A percentile compares a stretch with the other conserved stretches of the same genome.
Conservation (phyloP, 2,113 vertebrate genomes). For the Sander vitreus region DNA sequence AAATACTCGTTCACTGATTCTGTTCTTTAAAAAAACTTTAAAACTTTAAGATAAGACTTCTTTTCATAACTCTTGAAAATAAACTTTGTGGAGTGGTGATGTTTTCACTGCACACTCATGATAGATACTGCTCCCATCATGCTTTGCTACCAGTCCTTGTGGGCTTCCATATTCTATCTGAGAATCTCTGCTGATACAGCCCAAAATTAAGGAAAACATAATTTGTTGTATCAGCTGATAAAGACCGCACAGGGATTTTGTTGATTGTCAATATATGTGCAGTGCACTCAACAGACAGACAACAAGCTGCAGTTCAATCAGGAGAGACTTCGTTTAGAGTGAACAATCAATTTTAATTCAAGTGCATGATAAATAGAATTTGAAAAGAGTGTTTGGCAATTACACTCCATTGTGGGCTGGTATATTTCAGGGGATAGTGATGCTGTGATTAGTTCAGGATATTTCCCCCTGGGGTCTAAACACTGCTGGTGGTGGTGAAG, state of each 20-base stretch:
- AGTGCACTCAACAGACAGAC: background rate
- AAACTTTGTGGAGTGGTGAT: background rate
- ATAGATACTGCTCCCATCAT: slow-evolving; percentile 29
- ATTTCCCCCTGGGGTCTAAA: too few relatives aligned
- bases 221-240: background rate
- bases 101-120: slow-evolving; percentile 3
- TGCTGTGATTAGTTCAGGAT: too few relatives aligned
- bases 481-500: too few relatives aligned
- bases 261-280: background rate
- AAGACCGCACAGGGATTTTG: background rate
- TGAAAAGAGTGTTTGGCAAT: too few relatives aligned
- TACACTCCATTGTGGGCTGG: too few relatives aligned
- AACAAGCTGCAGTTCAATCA: background rate
- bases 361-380: too few relatives aligned
- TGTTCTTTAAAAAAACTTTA: slow-evolving; percentile 1
- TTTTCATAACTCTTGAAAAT: slow-evolving; percentile 13
- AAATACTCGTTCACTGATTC: slow-evolving; percentile 3
- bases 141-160: slow-evolving; percentile 16
- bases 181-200: background rate
- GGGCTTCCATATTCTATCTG: background rate
- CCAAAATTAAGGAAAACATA: background rate
- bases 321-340: too few relatives aligned
- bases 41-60: slow-evolving; percentile 13
- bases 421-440: too few relatives aligned
- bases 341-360: too few relatives aligned